phyloP scores from a whole-genome alignment of 2,888 invertebrate genomes.

The Epinotia ramella region DNA sequence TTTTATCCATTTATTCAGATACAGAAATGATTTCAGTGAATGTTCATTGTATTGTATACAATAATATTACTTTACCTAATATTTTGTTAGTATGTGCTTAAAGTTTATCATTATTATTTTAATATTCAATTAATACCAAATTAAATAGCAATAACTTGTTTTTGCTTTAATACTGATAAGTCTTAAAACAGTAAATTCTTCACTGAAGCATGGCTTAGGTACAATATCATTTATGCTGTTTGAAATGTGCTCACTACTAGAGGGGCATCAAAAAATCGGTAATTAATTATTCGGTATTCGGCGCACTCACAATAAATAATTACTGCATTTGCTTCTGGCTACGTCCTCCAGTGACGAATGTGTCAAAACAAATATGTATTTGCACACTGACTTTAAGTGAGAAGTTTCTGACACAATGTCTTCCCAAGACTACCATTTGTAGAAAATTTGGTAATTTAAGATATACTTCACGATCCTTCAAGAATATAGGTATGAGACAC shows the following conservation, averaged over 20 bases:
- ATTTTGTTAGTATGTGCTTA: too few relatives aligned
- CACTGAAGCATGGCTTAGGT: conserved; percentile 25
- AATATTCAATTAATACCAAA: not conserved
- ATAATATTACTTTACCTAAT: too few relatives aligned
- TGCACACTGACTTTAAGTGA: conserved; percentile 30
- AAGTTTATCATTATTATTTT: not conserved
- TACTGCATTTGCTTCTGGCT: conserved; percentile 7
- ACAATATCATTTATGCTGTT: conserved; percentile 6
- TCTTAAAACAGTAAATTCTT: conserved; percentile 29
- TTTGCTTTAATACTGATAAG: conserved; percentile 31
- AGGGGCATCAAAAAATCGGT: not conserved
- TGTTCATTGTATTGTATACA: too few relatives aligned
- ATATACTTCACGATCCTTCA: not conserved
- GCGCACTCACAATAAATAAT: conserved; percentile 3
- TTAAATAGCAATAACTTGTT: conserved; percentile 16
- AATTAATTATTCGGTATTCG: not conserved
- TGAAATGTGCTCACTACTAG: conserved; percentile 1
- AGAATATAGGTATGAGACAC: not conserved
- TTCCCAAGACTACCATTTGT: conserved; percentile 7
- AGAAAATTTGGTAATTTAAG: conserved; percentile 13
- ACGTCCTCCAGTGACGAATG: not conserved
- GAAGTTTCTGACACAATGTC: conserved; percentile 27
- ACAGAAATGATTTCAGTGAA: too few relatives aligned
- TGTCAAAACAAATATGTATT: conserved; percentile 15
- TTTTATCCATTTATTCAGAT: too few relatives aligned